phyloP scores from a whole-genome alignment of 2,888 invertebrate genomes.

The Stegophylla sp. region DNA sequence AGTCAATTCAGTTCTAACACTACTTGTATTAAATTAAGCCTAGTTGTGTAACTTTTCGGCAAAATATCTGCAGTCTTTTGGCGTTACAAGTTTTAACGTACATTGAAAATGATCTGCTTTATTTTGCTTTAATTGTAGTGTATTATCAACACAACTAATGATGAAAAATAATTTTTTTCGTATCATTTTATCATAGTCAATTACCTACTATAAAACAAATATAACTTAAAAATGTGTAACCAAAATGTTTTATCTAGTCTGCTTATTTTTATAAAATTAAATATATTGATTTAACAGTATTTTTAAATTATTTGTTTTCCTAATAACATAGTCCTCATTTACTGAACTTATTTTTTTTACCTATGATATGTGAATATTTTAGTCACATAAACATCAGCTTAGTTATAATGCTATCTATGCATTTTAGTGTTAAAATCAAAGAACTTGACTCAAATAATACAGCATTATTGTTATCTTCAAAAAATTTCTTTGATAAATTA shows the following conservation, averaged over 20 bases:
- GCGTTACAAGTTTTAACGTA: slow-evolving; percentile 56
- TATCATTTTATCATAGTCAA: slow-evolving; percentile 6
- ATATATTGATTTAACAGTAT: neutral
- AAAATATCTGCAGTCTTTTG: slow-evolving; percentile 52
- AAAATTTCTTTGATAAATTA: neutral
- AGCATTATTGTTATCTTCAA: neutral
- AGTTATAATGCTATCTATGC: too few species aligned
- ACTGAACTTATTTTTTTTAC: too few species aligned
- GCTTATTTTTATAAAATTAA: slow-evolving; percentile 42
- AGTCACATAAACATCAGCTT: too few species aligned
- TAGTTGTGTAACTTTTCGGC: slow-evolving; percentile 25
- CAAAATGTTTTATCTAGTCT: slow-evolving; percentile 49
- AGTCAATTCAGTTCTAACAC: slow-evolving; percentile 22
- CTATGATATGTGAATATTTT: too few species aligned
- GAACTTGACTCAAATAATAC: too few species aligned
- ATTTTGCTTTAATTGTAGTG: slow-evolving; percentile 18
- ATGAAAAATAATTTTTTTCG: neutral
- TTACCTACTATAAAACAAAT: neutral
- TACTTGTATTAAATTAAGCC: slow-evolving; percentile 32
- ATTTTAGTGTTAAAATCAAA: too few species aligned
- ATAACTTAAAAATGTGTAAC: slow-evolving; percentile 20
- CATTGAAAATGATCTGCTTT: slow-evolving; percentile 52
- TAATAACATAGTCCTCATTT: neutral
- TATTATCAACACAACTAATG: neutral
- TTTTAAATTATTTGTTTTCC: neutral